Base-by-base conservation (phyloP, 1,140 invertebrate species). In the Aleiodes sp. region DNA sequence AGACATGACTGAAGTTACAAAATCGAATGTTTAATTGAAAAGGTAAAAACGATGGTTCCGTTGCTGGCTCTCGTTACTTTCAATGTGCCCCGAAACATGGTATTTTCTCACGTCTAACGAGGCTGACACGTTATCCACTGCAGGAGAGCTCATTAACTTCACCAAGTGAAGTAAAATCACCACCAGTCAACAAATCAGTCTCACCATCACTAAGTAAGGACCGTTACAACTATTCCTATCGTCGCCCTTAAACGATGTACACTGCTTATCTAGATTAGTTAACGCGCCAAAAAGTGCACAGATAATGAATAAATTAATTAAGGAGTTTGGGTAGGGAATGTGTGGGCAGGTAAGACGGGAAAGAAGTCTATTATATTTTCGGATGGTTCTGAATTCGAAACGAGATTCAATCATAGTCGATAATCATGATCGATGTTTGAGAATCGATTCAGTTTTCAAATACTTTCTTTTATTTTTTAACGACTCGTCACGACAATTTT, bases 41-140 rank as follows among this genome's bases (percentile, higher is more conserved):
- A 96, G 94, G 94, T 41, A 99, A 99, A 88, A 99, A 99, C 83
- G 96, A 99, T 87, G 98, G 98, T 14, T 95, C 96, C 16, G 96
- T 99, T 43, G 93, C 93, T 63, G 97, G 96, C 29, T 91, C 92
- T 21, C 88, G 93, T 29, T 98, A 98, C 82, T 98, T 98, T 82
- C 96, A 98, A 85, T 99, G 97, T 83, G 94, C 96, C 83, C 89
- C 95, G 6, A 96, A 96, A 76, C 91, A 92, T 31, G 98, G 98
- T 6, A 93, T 99, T 24, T 99, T 99, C 84, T 96, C 96, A 29
- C 90, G 96, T 1, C 87, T 98, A 21, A 95, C 94, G 26, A 91
- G 96, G 74, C 87, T 98, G n/a, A 95, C 94, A 6, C 88, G 92
- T 71, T 85, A 89, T 67, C 94, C 93, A 1, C 79, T 92, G 19